These are phyloP conservation scores for Sterrhoptilus dennistouni DNA, from an alignment of 2,113 vertebrate species.

Conservation along the genomic window DNA sequence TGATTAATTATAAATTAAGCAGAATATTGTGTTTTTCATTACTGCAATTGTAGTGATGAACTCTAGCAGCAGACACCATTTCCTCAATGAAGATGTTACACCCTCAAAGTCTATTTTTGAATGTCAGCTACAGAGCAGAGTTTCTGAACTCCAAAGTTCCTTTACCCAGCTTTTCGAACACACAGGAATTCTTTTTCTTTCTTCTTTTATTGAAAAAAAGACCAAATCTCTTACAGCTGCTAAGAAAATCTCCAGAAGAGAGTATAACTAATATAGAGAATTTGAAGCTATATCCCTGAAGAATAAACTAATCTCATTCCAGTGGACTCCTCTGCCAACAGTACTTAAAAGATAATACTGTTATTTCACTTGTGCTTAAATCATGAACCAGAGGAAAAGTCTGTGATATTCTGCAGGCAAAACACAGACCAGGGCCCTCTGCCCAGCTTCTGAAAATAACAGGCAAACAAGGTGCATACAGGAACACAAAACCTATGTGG, in stretches of 20 bases:
- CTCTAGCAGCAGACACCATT: not conserved
- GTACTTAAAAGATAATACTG: not conserved
- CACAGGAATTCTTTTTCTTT: not conserved
- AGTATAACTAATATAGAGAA: not conserved
- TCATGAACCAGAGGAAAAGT: not conserved
- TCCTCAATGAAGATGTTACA: not conserved
- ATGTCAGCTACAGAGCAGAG: not conserved
- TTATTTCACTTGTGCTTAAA: not conserved
- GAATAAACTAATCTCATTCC: slow-evolving; percentile 17
- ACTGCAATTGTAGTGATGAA: not conserved
- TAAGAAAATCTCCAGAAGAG: not conserved
- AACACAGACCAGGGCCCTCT: not conserved
- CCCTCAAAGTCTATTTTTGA: not conserved
- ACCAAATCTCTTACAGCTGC: not conserved
- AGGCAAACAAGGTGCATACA: not conserved
- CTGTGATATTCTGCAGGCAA: not conserved
- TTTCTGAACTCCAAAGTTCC: not conserved
- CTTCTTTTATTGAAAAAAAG: not conserved
- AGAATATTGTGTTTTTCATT: not conserved
- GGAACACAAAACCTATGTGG: not conserved
- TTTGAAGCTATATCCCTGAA: not conserved
- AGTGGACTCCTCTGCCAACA: not conserved
- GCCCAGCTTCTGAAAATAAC: not conserved
- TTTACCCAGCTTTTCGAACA: not conserved
- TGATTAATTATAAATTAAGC: not conserved